Evolutionary conservation across 1,140 invertebrate species (phyloP), one percentile per base, ranked within the genome.

Genomic region (Drosophila ohnishii): DNA sequence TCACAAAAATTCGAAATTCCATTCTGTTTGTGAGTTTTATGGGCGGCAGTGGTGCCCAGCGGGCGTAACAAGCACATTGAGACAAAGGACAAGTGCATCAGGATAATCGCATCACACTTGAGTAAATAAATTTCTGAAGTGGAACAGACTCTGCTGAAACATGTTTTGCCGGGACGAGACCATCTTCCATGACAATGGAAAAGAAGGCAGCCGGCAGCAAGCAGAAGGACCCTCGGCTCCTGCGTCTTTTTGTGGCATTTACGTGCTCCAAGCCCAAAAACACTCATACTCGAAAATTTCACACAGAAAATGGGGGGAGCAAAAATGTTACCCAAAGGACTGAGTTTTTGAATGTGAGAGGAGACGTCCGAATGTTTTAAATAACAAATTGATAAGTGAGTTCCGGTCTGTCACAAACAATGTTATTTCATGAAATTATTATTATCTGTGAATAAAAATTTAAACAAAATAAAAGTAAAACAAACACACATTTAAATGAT

Each of bases 101-200:
- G 72, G 80, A 87, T 87, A 87, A 87, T 87, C 84, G 63, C 84
- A 87, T 87, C 84, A 87, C 84, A 87, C 84, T 87, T 88, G 80
- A 87, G 80, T 87, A 87, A 87, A 88, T 89, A 87, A 84, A 80
- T 88, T 88, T 66, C 69, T 87, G 73, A 88, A 87, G 80, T 84
- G 84, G 84, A 87, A 84, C 65, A 69, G 77, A 65, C 63, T 76
- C 78, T 60, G 44, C 56, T 53, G 79, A 83, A 71, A 77, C 57
- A 77, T 78, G 74, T 76, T 60, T 60, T 47, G 45, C 45, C 45
- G 45, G 22, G 48, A 57, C 44, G 40, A 34, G 62, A 37, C 47
- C 63, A 39, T 60, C 58, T 44, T 51, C 51, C 59, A 70, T 51
- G 39, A 57, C 44, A 61, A 75, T 70, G 37, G 32, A 34, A 42